Conservation (phyloP, 1,140 invertebrate genomes). For the Eubasilissa regina region DNA sequence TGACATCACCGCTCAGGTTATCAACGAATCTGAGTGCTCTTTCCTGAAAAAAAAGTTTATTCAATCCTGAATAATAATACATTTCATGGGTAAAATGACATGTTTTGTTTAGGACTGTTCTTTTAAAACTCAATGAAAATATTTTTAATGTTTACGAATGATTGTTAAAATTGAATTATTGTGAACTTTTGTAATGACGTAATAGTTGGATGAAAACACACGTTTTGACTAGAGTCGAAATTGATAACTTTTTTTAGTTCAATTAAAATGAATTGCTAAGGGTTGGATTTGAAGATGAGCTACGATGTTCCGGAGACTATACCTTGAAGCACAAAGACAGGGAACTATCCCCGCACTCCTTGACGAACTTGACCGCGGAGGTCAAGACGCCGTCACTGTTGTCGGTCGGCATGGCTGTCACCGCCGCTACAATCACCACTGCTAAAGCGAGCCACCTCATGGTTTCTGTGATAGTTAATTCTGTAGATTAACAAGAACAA, state of each 20-base stretch:
- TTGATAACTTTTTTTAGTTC: too few relatives aligned
- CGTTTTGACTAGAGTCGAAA: too few relatives aligned
- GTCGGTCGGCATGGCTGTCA: slow-evolving; percentile 72
- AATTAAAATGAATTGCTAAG: too few relatives aligned
- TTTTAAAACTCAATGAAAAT: neutral
- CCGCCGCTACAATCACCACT: slow-evolving; percentile 71
- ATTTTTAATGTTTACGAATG: neutral
- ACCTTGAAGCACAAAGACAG: slow-evolving; percentile 83
- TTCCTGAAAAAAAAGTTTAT: slow-evolving; percentile 72
- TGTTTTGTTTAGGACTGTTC: neutral
- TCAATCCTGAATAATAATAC: too few relatives aligned
- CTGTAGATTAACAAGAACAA: neutral
- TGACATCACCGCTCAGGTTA: slow-evolving; percentile 71
- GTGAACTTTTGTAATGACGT: neutral
- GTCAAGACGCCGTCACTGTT: slow-evolving; percentile 68
- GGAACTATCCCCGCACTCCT: slow-evolving; percentile 79
- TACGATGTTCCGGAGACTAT: slow-evolving; percentile 33
- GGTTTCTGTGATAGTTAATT: slow-evolving; percentile 54
- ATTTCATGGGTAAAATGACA: neutral
- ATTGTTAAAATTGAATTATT: neutral
- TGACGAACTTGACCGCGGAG: slow-evolving; percentile 77
- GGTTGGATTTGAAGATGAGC: too few relatives aligned
- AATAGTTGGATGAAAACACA: too few relatives aligned
- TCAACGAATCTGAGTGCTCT: slow-evolving; percentile 79
- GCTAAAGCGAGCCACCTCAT: slow-evolving; percentile 74